phyloP scores from a whole-genome alignment of 1,140 invertebrate species.

The Eciton burchellii region DNA sequence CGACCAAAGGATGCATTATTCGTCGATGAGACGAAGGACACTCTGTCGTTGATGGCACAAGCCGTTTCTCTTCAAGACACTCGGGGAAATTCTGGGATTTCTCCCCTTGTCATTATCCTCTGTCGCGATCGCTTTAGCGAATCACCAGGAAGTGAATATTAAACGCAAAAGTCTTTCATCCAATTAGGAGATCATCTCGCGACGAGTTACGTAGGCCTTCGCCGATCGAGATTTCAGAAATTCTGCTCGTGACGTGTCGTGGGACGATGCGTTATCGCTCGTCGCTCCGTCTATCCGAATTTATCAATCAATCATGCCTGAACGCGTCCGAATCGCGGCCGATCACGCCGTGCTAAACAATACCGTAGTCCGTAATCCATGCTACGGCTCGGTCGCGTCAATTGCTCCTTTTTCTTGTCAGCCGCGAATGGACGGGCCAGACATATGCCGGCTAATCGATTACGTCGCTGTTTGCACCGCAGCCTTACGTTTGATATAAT shows the following conservation, averaged over 20 bases:
- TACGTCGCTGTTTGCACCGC: constrained; percentile 24
- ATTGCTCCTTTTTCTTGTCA: constrained; percentile 5
- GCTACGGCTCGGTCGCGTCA: constrained; percentile 3
- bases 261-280: background rate
- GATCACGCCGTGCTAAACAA: constrained; percentile 30
- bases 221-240: constrained; percentile 15
- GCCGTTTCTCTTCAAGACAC: constrained; percentile 9
- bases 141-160: background rate
- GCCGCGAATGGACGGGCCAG: background rate
- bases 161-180: background rate
- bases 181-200: background rate
- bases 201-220: background rate
- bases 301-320: constrained; percentile 46
- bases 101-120: background rate
- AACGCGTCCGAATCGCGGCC: constrained; percentile 17
- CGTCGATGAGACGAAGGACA: background rate
- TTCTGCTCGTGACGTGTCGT: constrained; percentile 11
- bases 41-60: constrained; percentile 1
- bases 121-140: background rate
- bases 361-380: constrained; percentile 18
- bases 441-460: constrained; percentile 15
- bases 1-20: constrained; percentile 21
- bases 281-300: constrained; percentile 20
- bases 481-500: constrained; percentile 31
- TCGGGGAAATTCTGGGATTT: background rate